A percentile compares a stretch with the other conserved stretches of the same genome.
These are phyloP conservation scores for Drosophila trapezifrons DNA, from an alignment of 1,140 invertebrate species.

Conservation along the genomic window DNA sequence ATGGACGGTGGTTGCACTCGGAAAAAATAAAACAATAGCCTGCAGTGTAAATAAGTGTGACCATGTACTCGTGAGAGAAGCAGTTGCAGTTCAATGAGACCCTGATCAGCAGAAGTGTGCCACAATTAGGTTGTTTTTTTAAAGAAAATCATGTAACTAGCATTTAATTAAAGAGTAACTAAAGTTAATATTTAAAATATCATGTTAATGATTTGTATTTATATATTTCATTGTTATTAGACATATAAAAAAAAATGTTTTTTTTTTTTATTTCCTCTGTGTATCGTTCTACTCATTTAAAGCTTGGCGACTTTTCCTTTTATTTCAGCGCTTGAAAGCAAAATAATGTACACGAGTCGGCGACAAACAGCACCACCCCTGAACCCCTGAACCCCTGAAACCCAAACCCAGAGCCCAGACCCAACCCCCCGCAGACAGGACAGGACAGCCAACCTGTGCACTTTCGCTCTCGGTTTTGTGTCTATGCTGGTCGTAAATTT, in stretches of 20 bases:
- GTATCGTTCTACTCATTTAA: slow-evolving; percentile 63
- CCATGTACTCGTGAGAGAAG: neutral
- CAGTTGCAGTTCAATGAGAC: neutral
- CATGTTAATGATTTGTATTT: neutral
- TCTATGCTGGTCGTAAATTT: slow-evolving; percentile 69
- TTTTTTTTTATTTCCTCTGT: slow-evolving; percentile 9
- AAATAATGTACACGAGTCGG: slow-evolving; percentile 77
- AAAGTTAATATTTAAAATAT: too few relatives aligned
- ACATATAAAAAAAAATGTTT: too few relatives aligned
- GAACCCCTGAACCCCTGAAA: neutral
- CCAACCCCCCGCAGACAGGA: slow-evolving; percentile 20
- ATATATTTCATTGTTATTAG: too few relatives aligned
- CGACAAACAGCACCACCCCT: slow-evolving; percentile 21
- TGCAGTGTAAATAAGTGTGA: neutral
- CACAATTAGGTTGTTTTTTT: neutral
- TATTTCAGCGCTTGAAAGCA: slow-evolving; percentile 74
- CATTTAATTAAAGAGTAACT: too few relatives aligned
- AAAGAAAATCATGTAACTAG: too few relatives aligned
- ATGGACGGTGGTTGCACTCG: slow-evolving; percentile 19
- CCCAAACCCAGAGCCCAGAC: neutral
- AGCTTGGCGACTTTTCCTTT: slow-evolving; percentile 75
- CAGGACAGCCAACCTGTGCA: slow-evolving; percentile 63
- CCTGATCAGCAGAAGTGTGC: too few relatives aligned
- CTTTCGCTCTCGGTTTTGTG: slow-evolving; percentile 58
- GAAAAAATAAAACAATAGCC: slow-evolving; percentile 1